These are phyloP conservation scores for Tokudaia muenninki DNA, from an alignment of 2,797 vertebrate genomes.

Conservation along the genomic window DNA sequence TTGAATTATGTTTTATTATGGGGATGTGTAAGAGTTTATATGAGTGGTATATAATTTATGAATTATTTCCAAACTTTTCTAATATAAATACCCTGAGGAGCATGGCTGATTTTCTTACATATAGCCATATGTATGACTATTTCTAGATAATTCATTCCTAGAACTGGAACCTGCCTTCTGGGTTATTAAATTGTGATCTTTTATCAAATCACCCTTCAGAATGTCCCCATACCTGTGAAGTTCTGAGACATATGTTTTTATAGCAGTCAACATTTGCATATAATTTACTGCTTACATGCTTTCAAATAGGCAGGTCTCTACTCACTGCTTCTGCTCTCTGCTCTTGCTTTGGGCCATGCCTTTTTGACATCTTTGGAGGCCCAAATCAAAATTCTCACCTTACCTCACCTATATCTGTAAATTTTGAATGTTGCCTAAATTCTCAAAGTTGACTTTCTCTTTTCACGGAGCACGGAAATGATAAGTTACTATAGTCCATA, in stretches of 20 bases:
- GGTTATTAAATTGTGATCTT: neutral
- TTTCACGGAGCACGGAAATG: neutral
- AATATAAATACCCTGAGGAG: neutral
- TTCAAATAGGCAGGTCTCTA: neutral
- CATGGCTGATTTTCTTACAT: neutral
- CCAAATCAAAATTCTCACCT: neutral
- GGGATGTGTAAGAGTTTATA: conserved; percentile 5
- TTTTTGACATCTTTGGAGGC: neutral
- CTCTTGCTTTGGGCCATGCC: neutral
- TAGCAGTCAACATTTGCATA: neutral
- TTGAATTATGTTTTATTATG: conserved; percentile 12
- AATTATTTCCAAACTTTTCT: conserved; percentile 31
- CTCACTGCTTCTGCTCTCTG: neutral
- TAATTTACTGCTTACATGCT: neutral
- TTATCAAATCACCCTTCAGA: neutral
- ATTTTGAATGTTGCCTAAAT: neutral
- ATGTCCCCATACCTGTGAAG: neutral
- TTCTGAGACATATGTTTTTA: neutral
- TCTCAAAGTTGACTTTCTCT: neutral
- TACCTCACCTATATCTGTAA: neutral
- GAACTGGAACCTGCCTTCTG: neutral
- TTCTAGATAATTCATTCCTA: conserved; percentile 33
- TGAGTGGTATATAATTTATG: neutral
- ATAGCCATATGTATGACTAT: neutral
- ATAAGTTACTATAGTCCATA: neutral